These are phyloP conservation scores for Typhlichthys subterraneus DNA, from an alignment of 2,797 vertebrate genomes.

Conservation along the genomic window DNA sequence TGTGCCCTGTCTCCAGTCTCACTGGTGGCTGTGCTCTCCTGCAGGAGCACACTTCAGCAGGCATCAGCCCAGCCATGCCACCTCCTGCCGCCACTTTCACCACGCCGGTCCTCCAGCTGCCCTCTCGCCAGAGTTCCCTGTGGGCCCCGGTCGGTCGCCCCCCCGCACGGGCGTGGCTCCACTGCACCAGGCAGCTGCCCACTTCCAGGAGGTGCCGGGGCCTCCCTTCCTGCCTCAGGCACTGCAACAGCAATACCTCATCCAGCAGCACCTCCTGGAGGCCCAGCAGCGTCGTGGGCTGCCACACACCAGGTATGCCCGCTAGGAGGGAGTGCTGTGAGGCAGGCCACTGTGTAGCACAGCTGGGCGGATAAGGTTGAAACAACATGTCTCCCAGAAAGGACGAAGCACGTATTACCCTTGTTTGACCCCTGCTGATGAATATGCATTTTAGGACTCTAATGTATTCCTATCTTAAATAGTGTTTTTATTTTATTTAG, in stretches of 20 bases:
- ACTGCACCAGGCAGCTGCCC: conserved; percentile 86
- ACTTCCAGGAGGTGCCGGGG: conserved; percentile 93
- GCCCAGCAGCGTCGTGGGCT: conserved; percentile 93
- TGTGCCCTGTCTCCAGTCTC: conserved; percentile 19
- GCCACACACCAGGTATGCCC: conserved; percentile 88
- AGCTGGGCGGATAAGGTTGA: too few species aligned
- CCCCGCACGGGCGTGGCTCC: conserved; percentile 87
- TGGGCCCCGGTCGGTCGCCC: conserved; percentile 74
- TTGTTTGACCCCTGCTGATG: too few species aligned
- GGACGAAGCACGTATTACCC: too few species aligned
- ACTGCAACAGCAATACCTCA: conserved; percentile 99
- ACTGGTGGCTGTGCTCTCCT: conserved; percentile 49
- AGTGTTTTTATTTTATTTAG: too few species aligned
- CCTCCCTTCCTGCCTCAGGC: conserved; percentile 99
- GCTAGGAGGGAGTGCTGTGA: too few species aligned
- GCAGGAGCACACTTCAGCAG: conserved; percentile 97
- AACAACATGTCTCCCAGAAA: too few species aligned
- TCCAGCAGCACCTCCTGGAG: conserved; percentile 98
- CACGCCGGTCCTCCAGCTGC: conserved; percentile 89
- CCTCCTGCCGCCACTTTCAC: conserved; percentile 98
- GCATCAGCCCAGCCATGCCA: conserved; percentile 98
- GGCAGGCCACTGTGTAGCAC: background rate
- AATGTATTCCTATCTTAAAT: too few species aligned
- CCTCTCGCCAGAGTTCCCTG: conserved; percentile 88
- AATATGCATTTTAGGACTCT: too few species aligned